Conservation (phyloP, 2,888 invertebrate genomes). For the Rhorus exstirpatorius region DNA sequence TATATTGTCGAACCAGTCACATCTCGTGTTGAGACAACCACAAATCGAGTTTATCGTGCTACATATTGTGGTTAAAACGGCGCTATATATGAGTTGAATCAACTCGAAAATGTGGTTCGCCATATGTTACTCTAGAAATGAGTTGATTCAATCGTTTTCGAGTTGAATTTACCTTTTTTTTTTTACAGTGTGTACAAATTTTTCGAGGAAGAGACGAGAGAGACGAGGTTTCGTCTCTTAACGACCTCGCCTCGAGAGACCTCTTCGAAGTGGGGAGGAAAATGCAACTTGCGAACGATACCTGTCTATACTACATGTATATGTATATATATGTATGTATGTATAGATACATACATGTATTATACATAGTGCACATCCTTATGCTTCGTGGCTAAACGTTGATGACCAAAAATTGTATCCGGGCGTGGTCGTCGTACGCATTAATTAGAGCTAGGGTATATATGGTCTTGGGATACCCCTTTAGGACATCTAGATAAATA, state of each 20-base stretch:
- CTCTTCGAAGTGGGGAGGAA: slow-evolving; percentile 13
- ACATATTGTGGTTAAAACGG: too few relatives aligned
- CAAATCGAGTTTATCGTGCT: too few relatives aligned
- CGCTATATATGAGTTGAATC: too few relatives aligned
- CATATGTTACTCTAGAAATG: too few relatives aligned
- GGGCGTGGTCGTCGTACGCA: slow-evolving; percentile 45
- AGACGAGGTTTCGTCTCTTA: slow-evolving; percentile 40
- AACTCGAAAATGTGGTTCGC: too few relatives aligned
- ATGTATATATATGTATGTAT: not conserved
- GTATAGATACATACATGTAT: too few relatives aligned
- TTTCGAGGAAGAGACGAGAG: slow-evolving; percentile 57
- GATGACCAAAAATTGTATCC: slow-evolving; percentile 57
- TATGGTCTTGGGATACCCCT: not conserved
- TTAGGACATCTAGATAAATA: not conserved
- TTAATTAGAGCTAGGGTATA: slow-evolving; percentile 42
- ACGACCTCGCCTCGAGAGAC: slow-evolving; percentile 54
- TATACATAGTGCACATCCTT: slow-evolving; percentile 4
- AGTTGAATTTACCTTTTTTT: too few relatives aligned
- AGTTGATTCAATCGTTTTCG: too few relatives aligned
- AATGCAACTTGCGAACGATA: slow-evolving; percentile 15
- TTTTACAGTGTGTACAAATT: too few relatives aligned
- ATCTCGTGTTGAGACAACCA: too few relatives aligned
- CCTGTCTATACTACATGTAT: not conserved
- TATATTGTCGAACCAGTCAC: too few relatives aligned
- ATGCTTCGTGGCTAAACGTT: slow-evolving; percentile 48